Evolutionary conservation across 1,140 invertebrate species (phyloP).

Genomic region (Mya arenaria): DNA sequence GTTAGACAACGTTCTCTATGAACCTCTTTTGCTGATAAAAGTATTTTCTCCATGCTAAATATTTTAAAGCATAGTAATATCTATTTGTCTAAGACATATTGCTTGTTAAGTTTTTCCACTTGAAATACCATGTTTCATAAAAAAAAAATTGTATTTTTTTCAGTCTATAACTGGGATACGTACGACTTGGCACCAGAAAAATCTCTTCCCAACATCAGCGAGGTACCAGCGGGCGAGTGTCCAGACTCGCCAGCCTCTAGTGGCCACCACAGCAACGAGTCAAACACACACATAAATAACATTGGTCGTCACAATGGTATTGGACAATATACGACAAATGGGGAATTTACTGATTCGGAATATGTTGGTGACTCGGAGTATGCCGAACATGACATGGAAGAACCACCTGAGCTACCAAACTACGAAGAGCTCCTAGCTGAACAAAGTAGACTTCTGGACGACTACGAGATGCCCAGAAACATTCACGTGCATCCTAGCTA

Average conservation of each 20-base stretch:
- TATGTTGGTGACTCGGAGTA: slow-evolving; percentile 86
- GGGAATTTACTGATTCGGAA: slow-evolving; percentile 88
- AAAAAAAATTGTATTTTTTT: slow-evolving; percentile 22
- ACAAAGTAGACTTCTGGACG: slow-evolving; percentile 70
- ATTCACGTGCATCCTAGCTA: slow-evolving; percentile 92
- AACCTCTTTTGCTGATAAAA: not conserved
- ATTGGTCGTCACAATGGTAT: slow-evolving; percentile 75
- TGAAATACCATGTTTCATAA: not conserved
- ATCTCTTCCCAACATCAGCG: slow-evolving; percentile 93
- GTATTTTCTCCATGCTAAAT: not conserved
- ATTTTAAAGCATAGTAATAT: not conserved
- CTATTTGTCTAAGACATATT: not conserved
- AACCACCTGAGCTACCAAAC: slow-evolving; percentile 69
- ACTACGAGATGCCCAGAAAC: slow-evolving; percentile 83
- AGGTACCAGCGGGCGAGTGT: slow-evolving; percentile 94
- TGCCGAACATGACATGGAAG: slow-evolving; percentile 83
- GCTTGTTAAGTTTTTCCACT: not conserved
- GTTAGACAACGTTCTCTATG: not conserved
- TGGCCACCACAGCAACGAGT: slow-evolving; percentile 93
- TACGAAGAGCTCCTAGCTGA: slow-evolving; percentile 80
- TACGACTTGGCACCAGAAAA: slow-evolving; percentile 93
- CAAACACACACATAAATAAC: slow-evolving; percentile 83
- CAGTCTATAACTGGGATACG: slow-evolving; percentile 97
- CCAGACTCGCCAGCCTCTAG: slow-evolving; percentile 88
- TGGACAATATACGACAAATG: slow-evolving; percentile 82